Evolutionary conservation across 1,140 invertebrate genomes (phyloP), one percentile per base, ranked within the genome.

Genomic region (Hylaeus anthracinus): DNA sequence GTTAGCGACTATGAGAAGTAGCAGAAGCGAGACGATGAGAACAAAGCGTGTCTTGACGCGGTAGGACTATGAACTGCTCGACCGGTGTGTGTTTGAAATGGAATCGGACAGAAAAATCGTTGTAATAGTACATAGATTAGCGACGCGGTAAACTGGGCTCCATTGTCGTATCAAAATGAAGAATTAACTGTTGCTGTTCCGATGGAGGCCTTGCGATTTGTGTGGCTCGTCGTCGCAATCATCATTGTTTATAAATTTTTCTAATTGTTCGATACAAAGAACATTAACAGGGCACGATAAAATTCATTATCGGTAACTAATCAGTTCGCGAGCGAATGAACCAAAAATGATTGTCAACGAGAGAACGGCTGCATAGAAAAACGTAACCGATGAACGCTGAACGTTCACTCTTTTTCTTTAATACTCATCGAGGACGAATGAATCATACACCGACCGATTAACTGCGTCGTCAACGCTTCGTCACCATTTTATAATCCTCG

Each of bases 51-150:
- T 76, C 64, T 60, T 4, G n/a, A 56, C 72, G 15, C 72, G n/a
- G 14, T 14, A 43, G 58, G 26, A 12, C 41, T 45, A 37, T n/a
- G 53, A 58, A 56, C 43, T 39, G 26, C 58, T 56, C 15, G 37
- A 26, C 53, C 3, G 9, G 5, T 37, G 15, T 48, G 15, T 37
- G 39, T 53, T 12, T 8, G 6, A 43, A 10, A 14, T 55, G 61
- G 26, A 74, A 65, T 65, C 72, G 45, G 60, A 39, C 48, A 26
- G 39, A 41, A 48, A 55, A 74, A 65, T 15, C 72, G 60, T 66
- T 37, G 64, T 14, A 48, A n/a, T 43, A 56, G 55, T 64, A 60
- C 41, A 26, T 69, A 69, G 74, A 69, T 76, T 76, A 69, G 26
- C 43, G 12, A 51, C 45, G 8, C 55, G 15, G 12, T 60, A 61